Evolutionary conservation across 1,140 invertebrate genomes (phyloP), one percentile per base, ranked within the genome.

Genomic region (Riptortus pedestris): DNA sequence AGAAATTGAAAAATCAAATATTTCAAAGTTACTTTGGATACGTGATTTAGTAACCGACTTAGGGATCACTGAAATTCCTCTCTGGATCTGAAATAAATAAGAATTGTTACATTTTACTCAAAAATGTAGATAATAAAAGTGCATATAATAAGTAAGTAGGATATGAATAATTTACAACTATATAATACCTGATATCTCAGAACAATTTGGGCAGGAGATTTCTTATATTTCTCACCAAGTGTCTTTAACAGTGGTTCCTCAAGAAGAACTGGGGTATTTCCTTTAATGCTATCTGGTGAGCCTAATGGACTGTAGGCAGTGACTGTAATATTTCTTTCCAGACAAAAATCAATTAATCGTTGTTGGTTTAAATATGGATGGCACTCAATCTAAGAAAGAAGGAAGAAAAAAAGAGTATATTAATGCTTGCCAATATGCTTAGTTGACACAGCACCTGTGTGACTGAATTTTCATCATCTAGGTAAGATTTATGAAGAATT

Each of bases 1-100:
- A 3, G 77, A 74, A 62, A 90, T 72, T 60, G 78, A 73, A 72
- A 90, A 90, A 72, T 87, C 84, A 71, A 84, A 87, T 48, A 89
- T 78, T 62, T 85, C 71, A 68, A 87, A 78, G 71, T 92, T 92
- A 51, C 84, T 78, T 66, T 77, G 73, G 52, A 91, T 84, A 63
- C 88, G 79, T 1, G 76, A 73, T 69, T 83, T 81, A 18, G 79
- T 88, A 11, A 85, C 82, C 9, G 86, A 75, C 79, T 86, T 85
- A n/a, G 82, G 83, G 66, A 85, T 81, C 14, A 79, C 75, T 62
- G 79, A 73, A 22, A 80, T 66, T 5, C 76, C 79, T 47, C 77
- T 71, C 70, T 85, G 78, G 27, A 81, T 69, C 70, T 24, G 22
- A 11, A 29, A 29, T 12, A 14, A 27, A 27, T 24, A 22, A 57